phyloP scores from a whole-genome alignment of 2,888 invertebrate genomes.

The Meganola albula region DNA sequence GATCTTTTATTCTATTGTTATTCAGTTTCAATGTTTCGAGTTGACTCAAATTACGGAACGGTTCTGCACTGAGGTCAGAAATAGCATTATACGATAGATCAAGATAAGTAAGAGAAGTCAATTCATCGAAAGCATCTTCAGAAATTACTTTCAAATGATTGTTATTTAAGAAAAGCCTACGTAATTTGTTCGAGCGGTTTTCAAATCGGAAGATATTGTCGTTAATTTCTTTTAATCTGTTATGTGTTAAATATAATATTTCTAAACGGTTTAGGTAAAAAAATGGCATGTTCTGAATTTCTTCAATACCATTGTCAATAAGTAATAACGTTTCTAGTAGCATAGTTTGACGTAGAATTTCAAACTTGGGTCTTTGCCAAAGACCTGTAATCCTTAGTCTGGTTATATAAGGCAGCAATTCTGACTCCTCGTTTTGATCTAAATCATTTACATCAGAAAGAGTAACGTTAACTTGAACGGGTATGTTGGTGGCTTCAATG shows the following conservation, averaged over 20 bases:
- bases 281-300: conserved; percentile 43
- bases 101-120: conserved; percentile 46
- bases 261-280: conserved; percentile 40
- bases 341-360: conserved; percentile 44
- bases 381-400: conserved; percentile 39
- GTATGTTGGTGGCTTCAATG: conserved; percentile 47
- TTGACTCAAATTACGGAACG: conserved; percentile 51
- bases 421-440: conserved; percentile 31
- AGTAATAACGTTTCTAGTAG: conserved; percentile 38
- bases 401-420: conserved; percentile 44
- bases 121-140: conserved; percentile 42
- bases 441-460: conserved; percentile 40
- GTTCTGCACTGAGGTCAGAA: conserved; percentile 46
- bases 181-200: conserved; percentile 41
- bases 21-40: conserved; percentile 47
- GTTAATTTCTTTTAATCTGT: conserved; percentile 42
- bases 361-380: conserved; percentile 32
- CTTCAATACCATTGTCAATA: conserved; percentile 42
- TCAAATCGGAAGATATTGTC: conserved; percentile 49
- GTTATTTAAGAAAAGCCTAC: conserved; percentile 39
- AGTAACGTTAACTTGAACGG: conserved; percentile 43
- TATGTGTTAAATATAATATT: conserved; percentile 48
- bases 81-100: conserved; percentile 56
- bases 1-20: conserved; percentile 52
- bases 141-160: conserved; percentile 46